Base-by-base conservation (phyloP, 2,113 vertebrate genomes). In the Gasterosteus aculeatus region DNA sequence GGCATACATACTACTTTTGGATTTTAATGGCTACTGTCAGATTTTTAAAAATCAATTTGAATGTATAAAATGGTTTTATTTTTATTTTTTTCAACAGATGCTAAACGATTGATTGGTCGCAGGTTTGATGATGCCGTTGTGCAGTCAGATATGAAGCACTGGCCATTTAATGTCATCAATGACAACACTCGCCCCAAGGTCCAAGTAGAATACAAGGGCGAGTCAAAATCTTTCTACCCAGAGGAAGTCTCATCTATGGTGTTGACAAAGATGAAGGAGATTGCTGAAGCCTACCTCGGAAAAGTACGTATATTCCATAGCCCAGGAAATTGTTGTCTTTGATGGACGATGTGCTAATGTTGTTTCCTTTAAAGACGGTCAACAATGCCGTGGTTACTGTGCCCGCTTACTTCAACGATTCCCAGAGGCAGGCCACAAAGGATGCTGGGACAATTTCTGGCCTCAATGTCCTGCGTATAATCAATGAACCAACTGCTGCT, bases 121-220 rank as follows among this genome's bases (percentile, higher is more conserved):
- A 87, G 92, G 76, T 95, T 95, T 85, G 95, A 95, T 0, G 95
- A 95, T 19, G 1, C 59, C 0, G 92, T 94, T 72, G 95, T 95
- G 4, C 95, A 95, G 78, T 93, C 94, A 0, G 95, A 95, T 42
- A 95, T 95, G 95, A 95, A 95, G 76, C 93, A 95, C 88, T 95
- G 95, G 95, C 94, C 95, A 3, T 95, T 95, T 33, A 73, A 72
- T 18, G 94, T 95, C 3, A 78, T 95, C 77, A 94, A 92, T 63
- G 94, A 95, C 59, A 91, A 76, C 73, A 88, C 76, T 5, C 92
- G 93, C 14, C 95, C 94, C 6, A 95, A 95, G 59, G 92, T 94
- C 31, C 86, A 94, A 76, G 94, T 95, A 14, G 94, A 95, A 10
- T 95, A 95, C 88, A 95, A 95, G 75, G 95, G 93, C 19, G 95